These are phyloP conservation scores for Ptychoptera contaminata DNA, from an alignment of 2,888 invertebrate species.

Conservation along the genomic window DNA sequence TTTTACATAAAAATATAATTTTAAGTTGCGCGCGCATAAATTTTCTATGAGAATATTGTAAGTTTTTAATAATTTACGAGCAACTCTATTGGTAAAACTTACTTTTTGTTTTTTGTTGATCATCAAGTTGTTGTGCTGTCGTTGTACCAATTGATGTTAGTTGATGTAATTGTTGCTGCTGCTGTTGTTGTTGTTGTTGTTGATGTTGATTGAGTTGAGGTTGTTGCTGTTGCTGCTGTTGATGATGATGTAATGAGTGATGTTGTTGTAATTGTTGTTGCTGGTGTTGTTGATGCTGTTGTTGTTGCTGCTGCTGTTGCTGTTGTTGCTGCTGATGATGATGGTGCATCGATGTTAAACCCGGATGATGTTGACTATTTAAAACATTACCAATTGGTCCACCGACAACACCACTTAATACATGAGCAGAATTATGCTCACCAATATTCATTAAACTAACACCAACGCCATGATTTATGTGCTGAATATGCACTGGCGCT, in stretches of 20 bases:
- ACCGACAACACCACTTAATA: no score
- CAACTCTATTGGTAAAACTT: conserved; percentile 3
- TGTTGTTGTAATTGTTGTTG: not conserved
- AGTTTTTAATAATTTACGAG: not conserved
- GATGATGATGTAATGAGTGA: not conserved
- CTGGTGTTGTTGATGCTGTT: no score
- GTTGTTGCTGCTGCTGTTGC: no score
- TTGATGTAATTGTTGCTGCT: not conserved
- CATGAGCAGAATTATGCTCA: no score
- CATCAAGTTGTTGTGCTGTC: conserved; percentile 8
- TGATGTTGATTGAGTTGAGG: not conserved
- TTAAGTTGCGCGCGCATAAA: conserved; percentile 1
- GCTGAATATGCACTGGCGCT: conserved; percentile 21
- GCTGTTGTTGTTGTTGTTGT: not conserved
- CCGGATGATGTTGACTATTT: conserved; percentile 14
- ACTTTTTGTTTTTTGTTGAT: conserved; percentile 12
- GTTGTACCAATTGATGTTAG: not conserved
- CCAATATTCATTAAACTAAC: conserved; percentile 8
- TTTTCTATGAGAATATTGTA: not conserved
- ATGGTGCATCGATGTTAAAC: conserved; percentile 14
- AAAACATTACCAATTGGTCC: no score
- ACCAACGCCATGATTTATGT: conserved; percentile 20
- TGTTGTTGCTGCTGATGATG: conserved; percentile 6
- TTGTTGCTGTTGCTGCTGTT: not conserved
- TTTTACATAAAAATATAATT: not conserved